phyloP scores from a whole-genome alignment of 2,797 vertebrate genomes.

The Falco naumanni region DNA sequence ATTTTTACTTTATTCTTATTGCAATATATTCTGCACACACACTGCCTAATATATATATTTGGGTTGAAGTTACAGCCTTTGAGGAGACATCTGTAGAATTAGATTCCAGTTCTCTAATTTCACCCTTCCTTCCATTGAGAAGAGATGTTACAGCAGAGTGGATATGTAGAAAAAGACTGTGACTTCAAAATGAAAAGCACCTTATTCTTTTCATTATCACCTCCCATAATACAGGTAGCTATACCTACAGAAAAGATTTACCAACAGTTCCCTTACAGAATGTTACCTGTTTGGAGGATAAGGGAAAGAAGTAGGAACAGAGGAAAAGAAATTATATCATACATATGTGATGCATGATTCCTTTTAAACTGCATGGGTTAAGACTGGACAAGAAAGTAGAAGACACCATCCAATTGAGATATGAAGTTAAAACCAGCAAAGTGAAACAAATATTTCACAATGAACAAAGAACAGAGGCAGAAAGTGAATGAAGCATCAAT shows the following conservation, averaged over 20 bases:
- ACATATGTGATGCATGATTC: fast-evolving
- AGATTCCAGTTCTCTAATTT: neutral
- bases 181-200: neutral
- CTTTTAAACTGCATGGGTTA: neutral
- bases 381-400: neutral
- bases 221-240: neutral
- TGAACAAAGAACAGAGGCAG: slow-evolving; percentile 6
- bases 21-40: neutral
- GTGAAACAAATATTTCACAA: neutral
- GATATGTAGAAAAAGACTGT: neutral
- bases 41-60: neutral
- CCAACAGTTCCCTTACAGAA: neutral
- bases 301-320: neutral
- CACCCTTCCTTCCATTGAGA: neutral
- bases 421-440: neutral
- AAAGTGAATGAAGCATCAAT: slow-evolving; percentile 7
- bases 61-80: neutral
- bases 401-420: neutral
- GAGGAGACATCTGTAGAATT: neutral
- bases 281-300: neutral
- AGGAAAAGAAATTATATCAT: neutral
- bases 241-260: neutral
- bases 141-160: neutral
- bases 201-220: neutral
- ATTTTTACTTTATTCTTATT: neutral